Percentiles rank a stretch among this genome's conserved stretches.
These are phyloP conservation scores for Spodoptera litura DNA, from an alignment of 1,140 invertebrate genomes.

Conservation along the genomic window DNA sequence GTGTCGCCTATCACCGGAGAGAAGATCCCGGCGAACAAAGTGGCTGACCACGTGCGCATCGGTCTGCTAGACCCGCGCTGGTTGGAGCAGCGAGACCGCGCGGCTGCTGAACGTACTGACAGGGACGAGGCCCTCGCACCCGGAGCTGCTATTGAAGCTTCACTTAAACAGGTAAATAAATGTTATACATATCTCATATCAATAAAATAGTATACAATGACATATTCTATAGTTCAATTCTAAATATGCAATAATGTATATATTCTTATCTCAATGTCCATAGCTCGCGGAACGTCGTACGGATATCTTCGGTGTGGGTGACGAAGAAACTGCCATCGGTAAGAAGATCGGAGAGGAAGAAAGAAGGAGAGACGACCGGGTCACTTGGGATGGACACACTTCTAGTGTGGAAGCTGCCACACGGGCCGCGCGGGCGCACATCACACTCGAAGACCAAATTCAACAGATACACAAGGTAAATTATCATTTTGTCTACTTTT, in stretches of 20 bases:
- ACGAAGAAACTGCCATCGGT: conserved; percentile 99
- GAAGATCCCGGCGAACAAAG: conserved; percentile 97
- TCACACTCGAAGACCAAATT: conserved; percentile 98
- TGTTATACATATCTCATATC: too few relatives aligned
- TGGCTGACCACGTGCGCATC: conserved; percentile 99
- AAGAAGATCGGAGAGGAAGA: conserved; percentile 99
- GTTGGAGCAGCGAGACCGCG: conserved; percentile 96
- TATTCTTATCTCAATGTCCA: background rate
- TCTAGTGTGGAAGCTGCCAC: conserved; percentile 97
- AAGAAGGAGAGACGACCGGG: conserved; percentile 94
- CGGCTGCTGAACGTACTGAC: conserved; percentile 80
- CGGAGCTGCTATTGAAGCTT: conserved; percentile 95
- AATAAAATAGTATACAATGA: too few relatives aligned
- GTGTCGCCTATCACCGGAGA: conserved; percentile 99
- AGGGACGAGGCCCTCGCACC: conserved; percentile 83
- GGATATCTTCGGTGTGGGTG: conserved; percentile 99
- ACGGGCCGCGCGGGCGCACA: conserved; percentile 96
- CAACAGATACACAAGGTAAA: conserved; percentile 96
- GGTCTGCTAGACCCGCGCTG: conserved; percentile 98
- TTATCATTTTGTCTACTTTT: too few relatives aligned
- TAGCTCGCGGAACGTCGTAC: conserved; percentile 98
- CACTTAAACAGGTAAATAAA: conserved; percentile 90
- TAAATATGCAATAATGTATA: too few relatives aligned
- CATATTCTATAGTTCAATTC: too few relatives aligned
- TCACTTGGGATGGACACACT: conserved; percentile 99